Percentiles rank a stretch among this genome's conserved stretches.
Conservation (phyloP, 1,140 invertebrate species). For the Scaptomyza graminum region DNA sequence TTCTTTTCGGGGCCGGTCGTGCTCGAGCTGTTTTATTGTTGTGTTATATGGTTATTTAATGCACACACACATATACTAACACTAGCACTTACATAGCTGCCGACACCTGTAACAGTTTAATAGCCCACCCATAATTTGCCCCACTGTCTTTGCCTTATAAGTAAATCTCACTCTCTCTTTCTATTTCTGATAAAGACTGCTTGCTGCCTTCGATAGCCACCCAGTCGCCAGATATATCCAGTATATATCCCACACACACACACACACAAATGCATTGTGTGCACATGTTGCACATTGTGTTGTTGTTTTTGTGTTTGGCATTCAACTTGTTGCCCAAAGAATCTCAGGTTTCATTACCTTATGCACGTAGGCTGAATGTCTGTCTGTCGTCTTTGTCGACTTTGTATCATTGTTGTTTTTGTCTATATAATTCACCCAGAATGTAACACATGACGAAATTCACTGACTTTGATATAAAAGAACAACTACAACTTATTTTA, state of each 20-base stretch:
- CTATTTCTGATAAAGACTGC: constrained; percentile 44
- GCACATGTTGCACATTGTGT: constrained; percentile 41
- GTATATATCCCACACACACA: constrained; percentile 28
- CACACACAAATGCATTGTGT: constrained; percentile 38
- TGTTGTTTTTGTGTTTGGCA: constrained; percentile 48
- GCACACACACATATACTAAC: constrained; percentile 45
- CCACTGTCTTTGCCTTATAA: constrained; percentile 69
- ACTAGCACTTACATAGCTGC: constrained; percentile 16
- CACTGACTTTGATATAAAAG: constrained; percentile 14
- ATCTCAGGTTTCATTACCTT: constrained; percentile 71
- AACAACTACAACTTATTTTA: not conserved
- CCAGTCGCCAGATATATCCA: constrained; percentile 21
- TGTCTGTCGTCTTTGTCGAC: constrained; percentile 43
- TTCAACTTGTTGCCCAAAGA: constrained; percentile 56
- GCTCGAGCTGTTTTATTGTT: constrained; percentile 65
- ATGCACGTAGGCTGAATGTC: constrained; percentile 65
- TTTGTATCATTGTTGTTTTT: constrained; percentile 43
- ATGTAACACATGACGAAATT: constrained; percentile 47
- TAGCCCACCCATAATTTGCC: constrained; percentile 66
- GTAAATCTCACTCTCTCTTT: constrained; percentile 30
- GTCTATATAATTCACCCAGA: constrained; percentile 41
- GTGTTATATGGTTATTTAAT: constrained; percentile 80
- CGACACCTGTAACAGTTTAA: constrained; percentile 75
- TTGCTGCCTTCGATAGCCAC: constrained; percentile 24
- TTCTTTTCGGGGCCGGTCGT: constrained; percentile 28